Percentiles rank a stretch among this genome's conserved stretches.
Conservation (phyloP, 2,113 vertebrate genomes). For the Psettodes erumei region DNA sequence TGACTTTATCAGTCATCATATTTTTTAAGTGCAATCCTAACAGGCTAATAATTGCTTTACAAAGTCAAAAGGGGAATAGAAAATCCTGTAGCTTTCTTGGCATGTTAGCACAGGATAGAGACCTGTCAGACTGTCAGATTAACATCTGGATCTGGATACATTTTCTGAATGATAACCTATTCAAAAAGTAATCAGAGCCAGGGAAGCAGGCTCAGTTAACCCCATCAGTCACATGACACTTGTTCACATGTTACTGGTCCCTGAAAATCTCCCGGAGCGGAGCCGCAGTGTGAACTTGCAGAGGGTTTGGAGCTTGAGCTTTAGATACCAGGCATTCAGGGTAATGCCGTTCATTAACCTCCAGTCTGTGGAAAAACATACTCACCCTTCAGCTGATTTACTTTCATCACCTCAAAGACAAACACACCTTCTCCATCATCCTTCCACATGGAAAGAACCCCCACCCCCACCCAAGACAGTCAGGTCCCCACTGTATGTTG, state of each 20-base stretch:
- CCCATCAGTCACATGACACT: background rate
- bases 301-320: background rate
- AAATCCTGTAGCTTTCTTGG: background rate
- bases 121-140: too few relatives aligned
- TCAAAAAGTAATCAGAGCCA: background rate
- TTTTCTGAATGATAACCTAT: too few relatives aligned
- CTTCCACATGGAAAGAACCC: background rate
- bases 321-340: background rate
- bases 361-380: background rate
- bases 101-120: background rate
- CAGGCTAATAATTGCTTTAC: slow-evolving; percentile 43
- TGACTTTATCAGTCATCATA: slow-evolving; percentile 33
- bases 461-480: too few relatives aligned
- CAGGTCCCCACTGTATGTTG: slow-evolving; percentile 16
- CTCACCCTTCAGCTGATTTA: slow-evolving; percentile 5
- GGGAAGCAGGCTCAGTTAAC: too few relatives aligned
- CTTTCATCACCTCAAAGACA: slow-evolving; percentile 17
- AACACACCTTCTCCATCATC: background rate
- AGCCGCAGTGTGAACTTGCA: background rate
- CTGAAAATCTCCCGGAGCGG: background rate
- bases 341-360: background rate
- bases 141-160: too few relatives aligned
- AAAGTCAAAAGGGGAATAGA: slow-evolving; percentile 28
- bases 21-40: slow-evolving; percentile 1
- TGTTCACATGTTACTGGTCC: background rate